Evolutionary conservation across 2,113 vertebrate species (phyloP).

Genomic region (Thinocorus orbignyianus): DNA sequence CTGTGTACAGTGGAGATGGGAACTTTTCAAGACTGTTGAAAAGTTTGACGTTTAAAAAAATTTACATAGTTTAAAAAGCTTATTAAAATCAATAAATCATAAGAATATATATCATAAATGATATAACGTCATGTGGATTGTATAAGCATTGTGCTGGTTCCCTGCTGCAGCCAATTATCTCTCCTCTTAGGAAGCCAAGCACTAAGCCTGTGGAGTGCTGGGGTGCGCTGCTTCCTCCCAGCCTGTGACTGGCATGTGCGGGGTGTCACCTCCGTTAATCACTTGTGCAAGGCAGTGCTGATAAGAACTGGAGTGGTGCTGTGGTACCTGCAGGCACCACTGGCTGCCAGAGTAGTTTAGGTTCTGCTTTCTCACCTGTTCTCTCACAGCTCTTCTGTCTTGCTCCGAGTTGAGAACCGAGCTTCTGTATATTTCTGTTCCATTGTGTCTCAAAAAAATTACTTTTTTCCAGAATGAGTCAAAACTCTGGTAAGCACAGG

Average conservation of each 20-base stretch:
- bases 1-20: background rate
- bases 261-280: background rate
- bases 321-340: background rate
- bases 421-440: background rate
- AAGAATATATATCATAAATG: background rate
- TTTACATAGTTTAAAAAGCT: background rate
- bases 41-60: background rate
- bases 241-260: background rate
- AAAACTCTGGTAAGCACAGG: background rate
- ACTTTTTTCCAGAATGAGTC: background rate
- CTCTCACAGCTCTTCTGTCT: background rate
- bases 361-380: background rate
- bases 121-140: background rate
- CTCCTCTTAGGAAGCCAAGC: background rate
- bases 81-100: background rate
- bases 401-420: background rate
- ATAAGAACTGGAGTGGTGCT: background rate
- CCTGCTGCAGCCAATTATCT: background rate
- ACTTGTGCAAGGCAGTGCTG: background rate
- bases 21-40: background rate
- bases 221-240: background rate
- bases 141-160: background rate
- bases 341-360: background rate
- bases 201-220: background rate
- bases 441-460: background rate